Evolutionary conservation across 2,113 vertebrate genomes (phyloP).

Genomic region (Panurus biarmicus): DNA sequence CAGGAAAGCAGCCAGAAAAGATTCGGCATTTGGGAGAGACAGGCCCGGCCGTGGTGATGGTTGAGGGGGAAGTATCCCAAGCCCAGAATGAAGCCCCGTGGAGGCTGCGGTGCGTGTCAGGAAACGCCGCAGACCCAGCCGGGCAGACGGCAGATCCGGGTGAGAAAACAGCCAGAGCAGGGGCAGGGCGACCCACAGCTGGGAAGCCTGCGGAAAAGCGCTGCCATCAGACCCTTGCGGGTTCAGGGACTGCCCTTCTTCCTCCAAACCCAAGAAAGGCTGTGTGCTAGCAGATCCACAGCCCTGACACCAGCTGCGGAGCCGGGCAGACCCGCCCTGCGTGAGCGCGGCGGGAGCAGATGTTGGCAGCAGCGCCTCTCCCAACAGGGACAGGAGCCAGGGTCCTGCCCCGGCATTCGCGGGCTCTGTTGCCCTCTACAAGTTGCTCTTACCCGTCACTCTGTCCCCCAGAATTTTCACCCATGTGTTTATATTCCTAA

Average conservation of each 20-base stretch:
- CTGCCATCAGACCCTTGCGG: not conserved
- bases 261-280: too few relatives aligned
- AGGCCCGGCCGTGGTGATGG: rapidly evolving
- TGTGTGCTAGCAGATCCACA: not conserved
- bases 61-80: not conserved
- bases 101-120: rapidly evolving
- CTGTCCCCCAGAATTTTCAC: not conserved
- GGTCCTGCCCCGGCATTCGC: not conserved
- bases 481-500: not conserved
- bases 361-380: not conserved
- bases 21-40: not conserved
- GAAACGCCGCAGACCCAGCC: rapidly evolving
- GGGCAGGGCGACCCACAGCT: not conserved
- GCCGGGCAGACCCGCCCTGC: rapidly evolving
- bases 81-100: not conserved
- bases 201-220: not conserved
- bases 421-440: not conserved
- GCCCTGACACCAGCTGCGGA: rapidly evolving
- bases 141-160: rapidly evolving
- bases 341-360: not conserved
- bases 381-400: not conserved
- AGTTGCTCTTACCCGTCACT: not conserved
- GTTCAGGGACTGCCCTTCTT: not conserved
- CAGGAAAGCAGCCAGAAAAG: not conserved
- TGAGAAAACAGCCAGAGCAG: not conserved